These are phyloP conservation scores for Phoebastria nigripes DNA, from an alignment of 2,797 vertebrate genomes.

Conservation along the genomic window DNA sequence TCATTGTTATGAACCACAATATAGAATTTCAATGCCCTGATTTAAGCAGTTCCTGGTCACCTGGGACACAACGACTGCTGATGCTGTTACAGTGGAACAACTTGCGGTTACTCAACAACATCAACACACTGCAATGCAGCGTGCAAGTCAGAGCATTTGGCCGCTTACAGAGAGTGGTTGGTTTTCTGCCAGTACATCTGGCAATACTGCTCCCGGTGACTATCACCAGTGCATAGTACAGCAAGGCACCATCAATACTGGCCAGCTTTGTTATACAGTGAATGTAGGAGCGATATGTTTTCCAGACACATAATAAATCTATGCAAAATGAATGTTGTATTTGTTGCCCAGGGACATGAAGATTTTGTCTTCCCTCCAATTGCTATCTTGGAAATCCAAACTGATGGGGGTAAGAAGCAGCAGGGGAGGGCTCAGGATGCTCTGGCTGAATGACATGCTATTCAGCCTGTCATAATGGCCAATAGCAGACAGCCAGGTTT, in stretches of 20 bases:
- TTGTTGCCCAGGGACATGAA: not conserved
- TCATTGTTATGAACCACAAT: constrained; percentile 9
- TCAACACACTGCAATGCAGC: not conserved
- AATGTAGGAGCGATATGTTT: fast-evolving
- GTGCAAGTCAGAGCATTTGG: not conserved
- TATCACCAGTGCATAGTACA: not conserved
- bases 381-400: not conserved
- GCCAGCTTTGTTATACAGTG: not conserved
- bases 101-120: not conserved
- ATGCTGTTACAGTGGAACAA: not conserved
- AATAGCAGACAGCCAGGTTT: not conserved
- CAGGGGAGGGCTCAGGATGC: not conserved
- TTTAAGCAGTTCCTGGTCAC: constrained; percentile 16
- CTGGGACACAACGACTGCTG: not conserved
- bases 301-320: not conserved
- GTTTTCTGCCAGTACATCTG: constrained; percentile 20
- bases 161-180: not conserved
- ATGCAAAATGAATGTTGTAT: not conserved
- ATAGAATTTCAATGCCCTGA: not conserved
- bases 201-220: not conserved
- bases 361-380: not conserved
- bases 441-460: not conserved
- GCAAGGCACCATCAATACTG: not conserved
- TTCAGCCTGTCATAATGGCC: not conserved
- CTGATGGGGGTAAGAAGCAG: not conserved